Conservation (phyloP, 2,888 invertebrate genomes). For the Hyles lineata region DNA sequence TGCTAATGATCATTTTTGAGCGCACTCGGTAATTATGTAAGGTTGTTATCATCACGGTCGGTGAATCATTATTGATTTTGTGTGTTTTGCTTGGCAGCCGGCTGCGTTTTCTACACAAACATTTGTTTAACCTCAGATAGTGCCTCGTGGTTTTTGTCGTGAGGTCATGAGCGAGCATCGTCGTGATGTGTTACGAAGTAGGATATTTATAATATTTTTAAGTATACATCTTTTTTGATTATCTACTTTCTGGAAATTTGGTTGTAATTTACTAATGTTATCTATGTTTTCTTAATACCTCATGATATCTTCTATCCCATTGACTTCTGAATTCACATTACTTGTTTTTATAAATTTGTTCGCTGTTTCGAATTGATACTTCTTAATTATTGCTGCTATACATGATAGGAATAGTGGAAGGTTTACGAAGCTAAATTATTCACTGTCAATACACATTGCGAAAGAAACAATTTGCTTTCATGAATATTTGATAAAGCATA, state of each 20-base stretch:
- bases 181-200: constrained; percentile 1
- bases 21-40: constrained; percentile 40
- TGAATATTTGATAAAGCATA: constrained; percentile 2
- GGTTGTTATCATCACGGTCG: constrained; percentile 30
- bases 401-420: not conserved
- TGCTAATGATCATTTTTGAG: constrained; percentile 37
- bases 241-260: too few species aligned
- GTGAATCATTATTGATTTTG: constrained; percentile 69
- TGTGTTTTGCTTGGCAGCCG: constrained; percentile 59
- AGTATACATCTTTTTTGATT: not conserved
- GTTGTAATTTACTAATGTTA: too few species aligned
- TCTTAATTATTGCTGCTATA: too few species aligned
- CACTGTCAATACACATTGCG: not conserved
- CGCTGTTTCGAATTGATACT: too few species aligned
- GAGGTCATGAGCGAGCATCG: constrained; percentile 53
- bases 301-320: too few species aligned
- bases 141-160: constrained; percentile 42
- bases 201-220: not conserved
- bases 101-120: constrained; percentile 57
- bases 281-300: too few species aligned
- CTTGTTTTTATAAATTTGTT: too few species aligned
- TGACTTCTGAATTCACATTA: too few species aligned
- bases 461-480: not conserved
- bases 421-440: not conserved
- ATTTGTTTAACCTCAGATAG: constrained; percentile 61